phyloP scores from a whole-genome alignment of 2,888 invertebrate genomes.

The Caenorhabditis afra region DNA sequence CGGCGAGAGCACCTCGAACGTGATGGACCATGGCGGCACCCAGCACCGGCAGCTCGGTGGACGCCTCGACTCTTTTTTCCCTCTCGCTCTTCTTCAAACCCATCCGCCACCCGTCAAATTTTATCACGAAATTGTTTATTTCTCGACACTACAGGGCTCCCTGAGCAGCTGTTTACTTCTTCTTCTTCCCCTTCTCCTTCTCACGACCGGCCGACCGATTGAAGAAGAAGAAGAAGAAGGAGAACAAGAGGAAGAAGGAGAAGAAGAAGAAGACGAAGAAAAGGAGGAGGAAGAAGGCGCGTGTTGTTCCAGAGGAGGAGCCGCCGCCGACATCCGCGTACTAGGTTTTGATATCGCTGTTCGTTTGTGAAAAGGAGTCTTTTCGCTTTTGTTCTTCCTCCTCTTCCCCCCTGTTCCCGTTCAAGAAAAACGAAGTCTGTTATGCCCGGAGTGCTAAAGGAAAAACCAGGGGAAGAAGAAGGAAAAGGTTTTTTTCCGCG shows the following conservation, averaged over 20 bases:
- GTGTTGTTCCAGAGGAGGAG: background rate
- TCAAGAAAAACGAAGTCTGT: background rate
- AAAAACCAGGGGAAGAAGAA: background rate
- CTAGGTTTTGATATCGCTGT: constrained; percentile 44
- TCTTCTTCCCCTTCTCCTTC: constrained; percentile 1
- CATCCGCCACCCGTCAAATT: constrained; percentile 57
- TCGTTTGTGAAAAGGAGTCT: constrained; percentile 2
- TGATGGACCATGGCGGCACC: constrained; percentile 34
- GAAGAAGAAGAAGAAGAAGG: no score
- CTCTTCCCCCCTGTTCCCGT: constrained; percentile 7
- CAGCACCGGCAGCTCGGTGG: constrained; percentile 20
- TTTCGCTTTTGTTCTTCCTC: constrained; percentile 14
- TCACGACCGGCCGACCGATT: constrained; percentile 33
- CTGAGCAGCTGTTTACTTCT: constrained; percentile 61
- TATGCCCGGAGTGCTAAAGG: background rate
- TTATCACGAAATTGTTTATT: constrained; percentile 64
- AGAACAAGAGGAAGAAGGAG: no score
- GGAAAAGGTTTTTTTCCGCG: background rate
- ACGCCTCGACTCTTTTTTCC: constrained; percentile 15
- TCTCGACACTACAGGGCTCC: constrained; percentile 54
- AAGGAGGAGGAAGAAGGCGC: no score
- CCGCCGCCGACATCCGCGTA: constrained; percentile 27
- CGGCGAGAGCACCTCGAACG: background rate
- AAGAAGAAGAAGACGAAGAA: no score
- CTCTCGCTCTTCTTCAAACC: constrained; percentile 2